Conservation (phyloP, 2,113 vertebrate genomes). For the Lagopus muta region DNA sequence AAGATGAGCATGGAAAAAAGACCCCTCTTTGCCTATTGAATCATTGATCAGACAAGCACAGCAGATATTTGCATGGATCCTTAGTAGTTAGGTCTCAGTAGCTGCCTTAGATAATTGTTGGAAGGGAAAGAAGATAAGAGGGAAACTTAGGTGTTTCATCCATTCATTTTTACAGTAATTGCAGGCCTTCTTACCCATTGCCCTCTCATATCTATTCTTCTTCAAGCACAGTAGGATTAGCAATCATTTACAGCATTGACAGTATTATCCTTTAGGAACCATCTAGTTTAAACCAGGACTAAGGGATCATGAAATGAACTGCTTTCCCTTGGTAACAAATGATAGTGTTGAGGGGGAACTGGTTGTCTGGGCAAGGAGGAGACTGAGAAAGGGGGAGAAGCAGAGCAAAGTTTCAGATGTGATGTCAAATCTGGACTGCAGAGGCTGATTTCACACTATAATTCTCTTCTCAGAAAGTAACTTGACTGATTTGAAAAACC, state of each 20-base stretch:
- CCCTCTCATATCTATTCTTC: neutral
- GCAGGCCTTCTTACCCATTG: neutral
- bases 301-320: neutral
- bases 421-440: neutral
- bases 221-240: neutral
- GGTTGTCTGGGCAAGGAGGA: neutral
- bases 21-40: slow-evolving; percentile 69
- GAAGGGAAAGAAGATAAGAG: slow-evolving; percentile 29
- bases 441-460: neutral
- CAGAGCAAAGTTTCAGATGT: neutral
- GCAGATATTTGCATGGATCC: slow-evolving; percentile 61
- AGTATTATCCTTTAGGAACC: neutral
- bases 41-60: slow-evolving; percentile 65
- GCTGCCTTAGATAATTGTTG: slow-evolving; percentile 38
- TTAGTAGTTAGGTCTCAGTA: slow-evolving; percentile 45
- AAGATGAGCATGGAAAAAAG: slow-evolving; percentile 61
- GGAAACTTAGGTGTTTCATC: neutral
- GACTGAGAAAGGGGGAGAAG: neutral
- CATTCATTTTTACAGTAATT: neutral
- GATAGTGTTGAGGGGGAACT: neutral
- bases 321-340: neutral
- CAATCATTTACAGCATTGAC: neutral
- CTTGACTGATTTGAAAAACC: neutral
- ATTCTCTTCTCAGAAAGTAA: neutral
- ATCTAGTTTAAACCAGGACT: neutral